A percentile compares a stretch with the other conserved stretches of the same genome.
Evolutionary conservation across 1,140 invertebrate species (phyloP).

Genomic region (Pseudomyrmex flavicornis): DNA sequence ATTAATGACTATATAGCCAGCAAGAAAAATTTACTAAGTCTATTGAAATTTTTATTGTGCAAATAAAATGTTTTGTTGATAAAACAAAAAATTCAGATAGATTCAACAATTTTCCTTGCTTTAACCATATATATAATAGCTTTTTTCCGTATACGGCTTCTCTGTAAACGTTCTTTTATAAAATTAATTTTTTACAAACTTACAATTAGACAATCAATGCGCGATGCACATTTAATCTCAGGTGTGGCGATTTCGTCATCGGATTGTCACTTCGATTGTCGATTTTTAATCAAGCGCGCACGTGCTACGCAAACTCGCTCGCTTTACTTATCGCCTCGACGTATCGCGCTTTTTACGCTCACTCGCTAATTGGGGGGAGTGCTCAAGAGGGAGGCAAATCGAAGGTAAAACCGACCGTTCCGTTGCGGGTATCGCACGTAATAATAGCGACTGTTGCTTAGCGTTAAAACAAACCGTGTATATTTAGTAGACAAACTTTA

Average conservation of each 20-base stretch:
- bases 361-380: constrained; percentile 18
- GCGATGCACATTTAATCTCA: background rate
- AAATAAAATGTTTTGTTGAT: too few relatives aligned
- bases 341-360: constrained; percentile 31
- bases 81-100: too few relatives aligned
- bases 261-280: background rate
- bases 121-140: too few relatives aligned
- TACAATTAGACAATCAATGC: background rate
- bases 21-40: too few relatives aligned
- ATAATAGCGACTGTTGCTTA: constrained; percentile 10
- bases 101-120: too few relatives aligned
- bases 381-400: constrained; percentile 17
- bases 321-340: constrained; percentile 24
- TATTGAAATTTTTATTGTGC: too few relatives aligned
- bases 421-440: background rate
- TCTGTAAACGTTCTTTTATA: background rate
- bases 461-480: background rate
- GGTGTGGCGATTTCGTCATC: background rate
- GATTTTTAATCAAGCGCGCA: constrained; percentile 27
- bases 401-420: constrained; percentile 26
- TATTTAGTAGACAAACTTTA: constrained; percentile 26
- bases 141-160: background rate
- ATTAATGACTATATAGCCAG: too few relatives aligned
- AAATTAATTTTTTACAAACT: background rate
- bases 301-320: constrained; percentile 7